Base-by-base conservation (phyloP, 2,113 vertebrate genomes). In the Noturus placidus region DNA sequence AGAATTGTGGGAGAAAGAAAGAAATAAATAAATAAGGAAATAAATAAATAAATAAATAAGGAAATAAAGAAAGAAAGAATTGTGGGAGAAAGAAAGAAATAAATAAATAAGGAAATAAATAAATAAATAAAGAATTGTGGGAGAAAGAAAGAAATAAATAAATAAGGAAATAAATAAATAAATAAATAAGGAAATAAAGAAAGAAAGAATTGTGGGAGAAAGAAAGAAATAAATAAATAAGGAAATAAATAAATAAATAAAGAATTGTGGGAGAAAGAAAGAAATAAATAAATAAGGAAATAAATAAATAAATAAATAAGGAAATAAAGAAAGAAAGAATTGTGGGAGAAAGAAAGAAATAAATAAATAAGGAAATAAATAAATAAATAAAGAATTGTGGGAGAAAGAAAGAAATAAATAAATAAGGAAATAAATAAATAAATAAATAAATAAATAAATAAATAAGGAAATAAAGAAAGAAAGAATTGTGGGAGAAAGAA, bases 341-440 rank as follows among this genome's bases (percentile, higher is more conserved):
- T n/a, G n/a, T n/a, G n/a, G n/a, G n/a, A n/a, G n/a, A n/a, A n/a
- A 89, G 93, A 94, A 93, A 89, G 88, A 93, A 92, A 93, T 93
- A 56, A 17, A 56, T 15, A 57, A 57, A 52, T n/a, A n/a, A n/a
- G n/a, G 50, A 52, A 11, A 87, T 92, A 92, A 93, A 95, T 89
- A 8, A 13, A 2, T 87, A 42, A 42, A 42, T 3, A 42, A 42
- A 42, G 38, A 42, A 42, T 42, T 42, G 38, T 42, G 38, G 38
- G 5, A 42, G 38, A 42, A 42, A 42, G 42, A 42, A 42, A 6
- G 42, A 42, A 42, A 42, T 5, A 91, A 87, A 89, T 92, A 94
- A 93, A 89, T 87, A 93, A 92, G 93, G 93, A 91, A 57, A n/a
- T n/a, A n/a, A n/a, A n/a, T n/a, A n/a, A n/a, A n/a, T n/a, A n/a